These are phyloP conservation scores for Mionectes olivaceus DNA, from an alignment of 2,797 vertebrate species.

Conservation along the genomic window DNA sequence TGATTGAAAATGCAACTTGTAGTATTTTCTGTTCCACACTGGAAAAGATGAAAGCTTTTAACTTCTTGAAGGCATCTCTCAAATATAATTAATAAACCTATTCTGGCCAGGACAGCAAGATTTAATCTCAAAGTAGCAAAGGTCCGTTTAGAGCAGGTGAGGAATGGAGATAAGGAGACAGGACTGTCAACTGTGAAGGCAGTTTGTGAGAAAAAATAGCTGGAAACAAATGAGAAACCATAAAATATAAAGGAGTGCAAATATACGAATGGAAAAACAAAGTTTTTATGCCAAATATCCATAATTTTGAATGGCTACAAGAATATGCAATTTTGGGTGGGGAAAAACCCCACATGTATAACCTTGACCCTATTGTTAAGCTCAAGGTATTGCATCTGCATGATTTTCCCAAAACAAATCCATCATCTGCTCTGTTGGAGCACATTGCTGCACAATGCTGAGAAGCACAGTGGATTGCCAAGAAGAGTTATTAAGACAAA, in stretches of 20 bases:
- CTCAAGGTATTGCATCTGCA: not conserved
- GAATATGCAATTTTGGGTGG: not conserved
- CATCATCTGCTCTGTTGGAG: not conserved
- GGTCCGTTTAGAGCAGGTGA: conserved; percentile 20
- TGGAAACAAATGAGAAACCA: conserved; percentile 6
- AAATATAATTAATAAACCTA: conserved; percentile 25
- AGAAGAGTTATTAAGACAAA: not conserved
- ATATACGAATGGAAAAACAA: not conserved
- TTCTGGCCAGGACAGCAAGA: not conserved
- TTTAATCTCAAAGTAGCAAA: conserved; percentile 47
- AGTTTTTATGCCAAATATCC: not conserved
- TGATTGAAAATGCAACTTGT: not conserved
- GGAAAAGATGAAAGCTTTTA: conserved; percentile 4
- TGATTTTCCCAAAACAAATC: conserved; percentile 13
- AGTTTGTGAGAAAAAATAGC: not conserved
- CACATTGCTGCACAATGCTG: not conserved
- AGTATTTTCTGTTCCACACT: not conserved
- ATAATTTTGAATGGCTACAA: not conserved
- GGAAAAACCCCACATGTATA: not conserved
- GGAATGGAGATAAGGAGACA: conserved; percentile 11
- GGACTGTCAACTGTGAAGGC: not conserved
- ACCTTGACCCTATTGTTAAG: not conserved
- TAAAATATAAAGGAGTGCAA: conserved; percentile 3
- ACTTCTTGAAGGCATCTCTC: not conserved
- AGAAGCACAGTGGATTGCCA: not conserved